Conservation (phyloP, 2,888 invertebrate genomes). For the Chouioia cunea region DNA sequence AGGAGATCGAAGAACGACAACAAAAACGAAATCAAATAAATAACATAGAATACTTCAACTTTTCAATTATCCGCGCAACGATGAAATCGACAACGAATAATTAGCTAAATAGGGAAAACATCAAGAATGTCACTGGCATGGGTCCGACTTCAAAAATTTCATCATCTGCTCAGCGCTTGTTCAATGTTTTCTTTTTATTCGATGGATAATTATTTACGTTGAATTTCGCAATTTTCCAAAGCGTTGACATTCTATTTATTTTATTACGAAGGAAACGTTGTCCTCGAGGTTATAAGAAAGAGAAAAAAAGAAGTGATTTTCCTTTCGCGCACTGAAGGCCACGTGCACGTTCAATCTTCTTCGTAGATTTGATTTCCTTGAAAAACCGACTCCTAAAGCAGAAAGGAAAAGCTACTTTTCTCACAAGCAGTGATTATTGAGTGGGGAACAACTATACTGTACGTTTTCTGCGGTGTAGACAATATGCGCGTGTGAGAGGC, state of each 20-base stretch:
- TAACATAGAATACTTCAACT: too few species aligned
- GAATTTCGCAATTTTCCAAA: constrained; percentile 32
- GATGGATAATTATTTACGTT: constrained; percentile 37
- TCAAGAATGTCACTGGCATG: background rate
- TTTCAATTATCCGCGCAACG: constrained; percentile 1
- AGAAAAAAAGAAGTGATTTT: constrained; percentile 33
- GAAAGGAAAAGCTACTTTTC: constrained; percentile 34
- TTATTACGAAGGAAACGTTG: constrained; percentile 39
- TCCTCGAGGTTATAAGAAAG: constrained; percentile 1
- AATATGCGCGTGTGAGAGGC: background rate
- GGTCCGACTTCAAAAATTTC: constrained; percentile 1
- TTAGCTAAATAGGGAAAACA: background rate
- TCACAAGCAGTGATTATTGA: constrained; percentile 24
- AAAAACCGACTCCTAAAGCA: constrained; percentile 36
- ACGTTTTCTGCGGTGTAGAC: constrained; percentile 1
- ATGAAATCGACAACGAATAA: background rate
- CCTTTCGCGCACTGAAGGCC: constrained; percentile 42
- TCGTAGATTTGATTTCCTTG: constrained; percentile 48
- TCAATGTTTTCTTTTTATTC: constrained; percentile 8
- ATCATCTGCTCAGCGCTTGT: too few species aligned
- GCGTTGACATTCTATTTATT: constrained; percentile 27
- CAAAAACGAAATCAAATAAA: too few species aligned
- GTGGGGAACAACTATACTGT: constrained; percentile 9
- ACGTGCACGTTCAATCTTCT: constrained; percentile 40
- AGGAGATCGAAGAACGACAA: too few species aligned